Evolutionary conservation across 1,140 invertebrate species (phyloP).

Genomic region (Luehdorfia chinensis): DNA sequence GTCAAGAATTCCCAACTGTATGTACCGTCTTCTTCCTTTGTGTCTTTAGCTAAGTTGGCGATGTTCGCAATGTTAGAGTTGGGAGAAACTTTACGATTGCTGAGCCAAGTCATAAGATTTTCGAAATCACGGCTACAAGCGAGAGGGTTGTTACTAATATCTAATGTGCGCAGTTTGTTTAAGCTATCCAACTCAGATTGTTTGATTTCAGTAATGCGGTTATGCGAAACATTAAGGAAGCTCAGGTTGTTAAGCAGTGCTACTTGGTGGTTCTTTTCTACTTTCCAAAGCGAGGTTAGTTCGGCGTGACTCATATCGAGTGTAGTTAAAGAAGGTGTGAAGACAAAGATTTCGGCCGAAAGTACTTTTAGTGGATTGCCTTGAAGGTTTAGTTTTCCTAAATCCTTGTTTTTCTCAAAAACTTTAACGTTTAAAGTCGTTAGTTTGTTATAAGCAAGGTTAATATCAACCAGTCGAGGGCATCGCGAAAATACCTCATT

Average conservation of each 20-base stretch:
- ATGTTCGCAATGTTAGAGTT: constrained; percentile 59
- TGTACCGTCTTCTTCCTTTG: constrained; percentile 48
- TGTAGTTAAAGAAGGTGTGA: constrained; percentile 65
- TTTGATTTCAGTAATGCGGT: constrained; percentile 78
- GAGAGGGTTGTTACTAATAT: constrained; percentile 81
- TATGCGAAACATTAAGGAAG: constrained; percentile 78
- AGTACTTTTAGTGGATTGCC: constrained; percentile 83
- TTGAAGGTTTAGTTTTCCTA: constrained; percentile 82
- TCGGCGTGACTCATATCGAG: constrained; percentile 82
- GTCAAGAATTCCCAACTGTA: constrained; percentile 69
- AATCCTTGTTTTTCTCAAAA: constrained; percentile 79
- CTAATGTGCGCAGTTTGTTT: constrained; percentile 79
- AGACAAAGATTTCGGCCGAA: constrained; percentile 81
- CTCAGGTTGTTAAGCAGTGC: constrained; percentile 72
- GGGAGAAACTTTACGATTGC: constrained; percentile 70
- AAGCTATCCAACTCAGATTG: constrained; percentile 77
- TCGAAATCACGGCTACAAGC: constrained; percentile 80
- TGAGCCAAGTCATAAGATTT: constrained; percentile 78
- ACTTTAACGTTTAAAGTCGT: constrained; percentile 77
- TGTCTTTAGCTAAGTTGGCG: constrained; percentile 68
- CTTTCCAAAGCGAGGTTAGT: constrained; percentile 81
- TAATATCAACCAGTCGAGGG: constrained; percentile 80
- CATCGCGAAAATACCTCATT: constrained; percentile 71
- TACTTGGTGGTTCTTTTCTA: constrained; percentile 60
- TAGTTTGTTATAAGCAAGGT: constrained; percentile 83